These are phyloP conservation scores for Oscheius sp. DNA, from an alignment of 2,888 invertebrate genomes.

Conservation along the genomic window DNA sequence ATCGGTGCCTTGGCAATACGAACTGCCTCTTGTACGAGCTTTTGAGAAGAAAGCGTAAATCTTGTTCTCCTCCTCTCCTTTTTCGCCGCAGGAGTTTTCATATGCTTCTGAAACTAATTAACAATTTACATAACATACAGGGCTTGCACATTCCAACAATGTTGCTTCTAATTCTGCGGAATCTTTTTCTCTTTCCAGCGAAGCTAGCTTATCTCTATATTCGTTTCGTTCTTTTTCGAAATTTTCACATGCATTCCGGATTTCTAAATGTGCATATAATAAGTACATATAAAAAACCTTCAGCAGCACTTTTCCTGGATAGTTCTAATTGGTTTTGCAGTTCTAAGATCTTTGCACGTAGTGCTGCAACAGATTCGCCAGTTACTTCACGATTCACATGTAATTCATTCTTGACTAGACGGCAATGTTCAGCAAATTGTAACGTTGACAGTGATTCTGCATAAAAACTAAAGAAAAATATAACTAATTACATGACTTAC, in stretches of 20 bases:
- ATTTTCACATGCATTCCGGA: not conserved
- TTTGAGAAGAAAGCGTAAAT: not conserved
- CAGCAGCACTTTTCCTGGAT: not conserved
- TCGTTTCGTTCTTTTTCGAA: not conserved
- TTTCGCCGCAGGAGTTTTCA: not conserved
- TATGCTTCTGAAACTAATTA: not conserved
- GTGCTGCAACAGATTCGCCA: slow-evolving; percentile 69
- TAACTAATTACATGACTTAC: slow-evolving; percentile 56
- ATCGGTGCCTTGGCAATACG: not conserved
- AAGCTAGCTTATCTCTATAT: not conserved
- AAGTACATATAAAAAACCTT: not conserved
- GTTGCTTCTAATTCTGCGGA: not conserved
- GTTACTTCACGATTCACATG: slow-evolving; percentile 72
- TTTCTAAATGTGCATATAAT: not conserved
- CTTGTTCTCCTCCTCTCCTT: slow-evolving; percentile 2
- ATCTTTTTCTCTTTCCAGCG: not conserved
- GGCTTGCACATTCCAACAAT: not conserved
- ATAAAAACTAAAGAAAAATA: slow-evolving; percentile 67
- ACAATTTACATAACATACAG: not conserved
- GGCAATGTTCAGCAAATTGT: slow-evolving; percentile 71
- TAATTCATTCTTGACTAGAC: slow-evolving; percentile 72
- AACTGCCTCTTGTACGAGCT: not conserved
- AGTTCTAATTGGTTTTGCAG: slow-evolving; percentile 52
- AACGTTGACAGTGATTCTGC: slow-evolving; percentile 72
- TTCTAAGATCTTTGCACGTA: slow-evolving; percentile 70